These are phyloP conservation scores for Hylaeus volcanicus DNA, from an alignment of 1,140 invertebrate species.

Conservation along the genomic window DNA sequence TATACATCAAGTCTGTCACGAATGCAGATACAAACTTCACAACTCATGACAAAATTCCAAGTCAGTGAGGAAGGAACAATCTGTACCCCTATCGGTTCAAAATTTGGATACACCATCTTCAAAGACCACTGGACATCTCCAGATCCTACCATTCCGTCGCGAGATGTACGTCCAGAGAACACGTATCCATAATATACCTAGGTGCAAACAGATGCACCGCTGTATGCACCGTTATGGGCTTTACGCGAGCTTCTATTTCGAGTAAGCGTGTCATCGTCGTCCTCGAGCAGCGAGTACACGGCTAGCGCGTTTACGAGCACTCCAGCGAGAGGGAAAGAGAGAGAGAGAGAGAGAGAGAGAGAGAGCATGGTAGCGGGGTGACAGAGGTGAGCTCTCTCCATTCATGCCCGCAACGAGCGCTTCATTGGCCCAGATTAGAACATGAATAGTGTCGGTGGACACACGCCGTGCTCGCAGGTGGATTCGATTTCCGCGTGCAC, in stretches of 20 bases:
- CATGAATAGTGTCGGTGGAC: conserved; percentile 60
- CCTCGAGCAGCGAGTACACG: conserved; percentile 16
- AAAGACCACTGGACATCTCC: no score
- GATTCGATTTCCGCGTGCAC: conserved; percentile 54
- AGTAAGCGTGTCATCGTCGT: conserved; percentile 61
- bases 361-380: not conserved
- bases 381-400: conserved; percentile 44
- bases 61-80: no score
- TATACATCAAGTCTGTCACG: no score
- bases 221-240: conserved; percentile 44
- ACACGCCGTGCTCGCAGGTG: conserved; percentile 36
- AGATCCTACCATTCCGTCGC: no score
- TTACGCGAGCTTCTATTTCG: conserved; percentile 63
- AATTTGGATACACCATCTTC: no score
- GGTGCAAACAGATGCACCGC: conserved; percentile 16
- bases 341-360: not conserved
- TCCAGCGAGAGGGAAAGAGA: not conserved
- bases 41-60: no score
- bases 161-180: not conserved
- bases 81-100: no score
- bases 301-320: conserved; percentile 31
- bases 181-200: no score
- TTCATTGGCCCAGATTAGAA: conserved; percentile 70
- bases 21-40: no score
- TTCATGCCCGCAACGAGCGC: conserved; percentile 60